phyloP scores from a whole-genome alignment of 1,140 invertebrate genomes.

The Acromyrmex charruanus region DNA sequence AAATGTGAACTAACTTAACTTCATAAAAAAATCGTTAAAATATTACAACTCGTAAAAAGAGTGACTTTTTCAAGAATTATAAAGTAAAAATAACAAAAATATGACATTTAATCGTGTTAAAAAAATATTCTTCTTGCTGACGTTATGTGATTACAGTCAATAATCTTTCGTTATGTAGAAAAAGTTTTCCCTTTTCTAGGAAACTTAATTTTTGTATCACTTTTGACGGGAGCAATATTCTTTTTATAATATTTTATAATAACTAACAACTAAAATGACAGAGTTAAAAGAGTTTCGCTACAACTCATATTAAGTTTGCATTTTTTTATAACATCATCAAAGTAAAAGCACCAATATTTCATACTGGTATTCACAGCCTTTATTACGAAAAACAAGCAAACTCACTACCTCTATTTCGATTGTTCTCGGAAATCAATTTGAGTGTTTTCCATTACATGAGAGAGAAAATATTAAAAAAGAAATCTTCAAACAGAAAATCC shows the following conservation, averaged over 20 bases:
- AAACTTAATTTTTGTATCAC: too few relatives aligned
- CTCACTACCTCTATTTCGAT: conserved; percentile 38
- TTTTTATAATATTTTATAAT: neutral
- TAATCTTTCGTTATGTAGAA: too few relatives aligned
- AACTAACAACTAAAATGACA: neutral
- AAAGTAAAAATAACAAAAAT: too few relatives aligned
- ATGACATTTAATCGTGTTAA: too few relatives aligned
- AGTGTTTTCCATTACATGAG: conserved; percentile 1
- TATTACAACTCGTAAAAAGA: too few relatives aligned
- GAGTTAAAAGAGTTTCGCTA: neutral
- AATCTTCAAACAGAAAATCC: neutral
- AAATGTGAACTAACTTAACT: too few relatives aligned
- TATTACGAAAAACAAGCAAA: conserved; percentile 33
- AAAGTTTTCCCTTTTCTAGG: too few relatives aligned
- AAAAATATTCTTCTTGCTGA: too few relatives aligned
- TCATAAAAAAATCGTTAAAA: too few relatives aligned
- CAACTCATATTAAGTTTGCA: neutral
- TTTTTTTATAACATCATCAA: neutral
- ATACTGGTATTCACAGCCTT: neutral
- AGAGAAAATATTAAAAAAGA: conserved; percentile 13
- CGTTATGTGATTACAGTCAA: too few relatives aligned
- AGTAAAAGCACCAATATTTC: conserved; percentile 7
- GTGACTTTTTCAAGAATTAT: too few relatives aligned
- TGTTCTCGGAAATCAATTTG: conserved; percentile 43
- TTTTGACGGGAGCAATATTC: neutral